Evolutionary conservation across 2,888 invertebrate species (phyloP).

Genomic region (Trichogramma evanescens): DNA sequence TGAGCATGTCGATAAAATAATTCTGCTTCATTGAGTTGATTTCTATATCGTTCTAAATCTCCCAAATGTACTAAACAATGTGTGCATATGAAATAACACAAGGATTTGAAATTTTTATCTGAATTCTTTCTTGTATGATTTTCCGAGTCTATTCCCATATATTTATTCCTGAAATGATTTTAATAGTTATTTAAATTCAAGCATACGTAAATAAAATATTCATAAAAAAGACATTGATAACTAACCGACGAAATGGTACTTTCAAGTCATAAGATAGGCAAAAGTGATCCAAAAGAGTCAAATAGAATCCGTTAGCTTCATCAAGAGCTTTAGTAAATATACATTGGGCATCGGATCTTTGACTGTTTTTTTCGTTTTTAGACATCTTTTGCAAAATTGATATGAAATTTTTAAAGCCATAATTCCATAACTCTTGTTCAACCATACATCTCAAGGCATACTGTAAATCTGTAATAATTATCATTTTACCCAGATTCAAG

Average conservation of each 20-base stretch:
- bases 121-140: background rate
- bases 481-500: too few relatives aligned
- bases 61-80: slow-evolving; percentile 85
- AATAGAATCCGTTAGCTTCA: slow-evolving; percentile 78
- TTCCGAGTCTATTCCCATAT: too few relatives aligned
- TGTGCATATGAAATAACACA: slow-evolving; percentile 79
- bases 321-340: slow-evolving; percentile 75
- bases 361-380: slow-evolving; percentile 74
- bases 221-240: background rate
- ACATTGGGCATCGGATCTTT: slow-evolving; percentile 68
- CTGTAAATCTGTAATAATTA: slow-evolving; percentile 57
- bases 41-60: slow-evolving; percentile 77
- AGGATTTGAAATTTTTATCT: slow-evolving; percentile 49
- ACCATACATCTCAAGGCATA: slow-evolving; percentile 83
- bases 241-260: slow-evolving; percentile 61
- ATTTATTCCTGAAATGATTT: background rate
- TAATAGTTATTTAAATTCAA: background rate
- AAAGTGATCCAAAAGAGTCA: slow-evolving; percentile 72
- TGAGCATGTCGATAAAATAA: slow-evolving; percentile 78
- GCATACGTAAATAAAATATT: background rate
- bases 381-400: slow-evolving; percentile 68
- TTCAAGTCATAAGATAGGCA: slow-evolving; percentile 75
- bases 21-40: slow-evolving; percentile 74
- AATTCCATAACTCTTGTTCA: slow-evolving; percentile 83
- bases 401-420: slow-evolving; percentile 83